Base-by-base conservation (phyloP, 2,113 vertebrate species). In the Sceloporus undulatus region DNA sequence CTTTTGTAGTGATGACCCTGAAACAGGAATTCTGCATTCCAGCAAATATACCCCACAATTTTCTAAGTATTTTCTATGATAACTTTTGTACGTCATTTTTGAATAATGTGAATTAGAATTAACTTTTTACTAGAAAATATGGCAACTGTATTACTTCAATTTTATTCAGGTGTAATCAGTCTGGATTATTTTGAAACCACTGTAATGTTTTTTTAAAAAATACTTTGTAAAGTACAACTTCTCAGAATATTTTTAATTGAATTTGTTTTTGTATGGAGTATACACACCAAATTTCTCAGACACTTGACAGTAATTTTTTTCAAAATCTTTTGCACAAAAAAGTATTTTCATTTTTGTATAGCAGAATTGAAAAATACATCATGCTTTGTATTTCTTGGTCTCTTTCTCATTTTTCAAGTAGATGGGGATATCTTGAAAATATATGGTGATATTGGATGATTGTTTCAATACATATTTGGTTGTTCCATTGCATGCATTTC, bases 361-460 rank as follows among this genome's bases (percentile, higher is more conserved):
- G 98, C 97, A 97, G 97, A 98, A 96, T 94, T 97, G 97, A 97
- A 98, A 84, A 98, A 98, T 98, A 98, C 98, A 98, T 98, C 96
- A 94, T 96, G 94, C 96, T 68, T 97, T 96, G n/a, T 95, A 92
- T 96, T 96, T 92, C 93, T 94, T 94, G 95, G 96, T 97, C 95
- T 97, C 94, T 95, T 96, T 94, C 91, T 93, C 93, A 95, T 94
- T 97, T 94, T 89, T 96, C 94, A 92, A 94, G 84, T 90, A 68
- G 16, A 90, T 95, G 90, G 95, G 96, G 93, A 94, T 94, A 94
- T 94, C 92, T 95, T 94, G 94, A 89, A 92, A 94, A 70, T 94
- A 93, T 96, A 93, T 68, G 91, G 93, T 94, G 90, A 89, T 95
- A 95, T 59, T 91, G 93, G 94, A 92, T 93, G 91, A 95, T 93